Percentiles rank a stretch among this genome's conserved stretches.
phyloP scores from a whole-genome alignment of 1,140 invertebrate species.

The Caenorhabditis briggsae region DNA sequence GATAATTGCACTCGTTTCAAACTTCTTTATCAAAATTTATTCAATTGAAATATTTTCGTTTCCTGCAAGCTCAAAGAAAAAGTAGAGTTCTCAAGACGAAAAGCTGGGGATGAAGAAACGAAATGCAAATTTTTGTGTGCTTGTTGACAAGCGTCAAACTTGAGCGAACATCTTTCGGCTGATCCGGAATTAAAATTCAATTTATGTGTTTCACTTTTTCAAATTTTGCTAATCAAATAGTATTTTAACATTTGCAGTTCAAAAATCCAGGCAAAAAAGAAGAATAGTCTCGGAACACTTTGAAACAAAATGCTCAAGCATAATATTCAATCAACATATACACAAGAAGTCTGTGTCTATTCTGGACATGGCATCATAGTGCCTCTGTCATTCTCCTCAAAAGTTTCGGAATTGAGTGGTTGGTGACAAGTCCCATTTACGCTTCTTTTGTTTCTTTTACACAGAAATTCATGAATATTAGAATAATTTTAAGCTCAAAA shows the following conservation, averaged over 20 bases:
- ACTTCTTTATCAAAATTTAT: neutral
- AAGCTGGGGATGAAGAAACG: neutral
- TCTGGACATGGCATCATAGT: slow-evolving; percentile 52
- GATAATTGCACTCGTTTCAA: neutral
- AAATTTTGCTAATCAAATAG: neutral
- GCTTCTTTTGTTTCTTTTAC: slow-evolving; percentile 11
- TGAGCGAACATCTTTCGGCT: slow-evolving; percentile 16
- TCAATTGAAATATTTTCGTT: neutral
- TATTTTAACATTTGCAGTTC: too few species aligned
- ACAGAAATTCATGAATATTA: neutral
- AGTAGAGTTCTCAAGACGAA: neutral
- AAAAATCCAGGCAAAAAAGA: too few species aligned
- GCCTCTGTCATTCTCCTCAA: slow-evolving; percentile 25
- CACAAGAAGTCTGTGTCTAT: neutral
- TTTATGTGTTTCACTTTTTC: neutral
- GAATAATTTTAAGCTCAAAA: too few species aligned
- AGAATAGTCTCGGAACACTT: neutral
- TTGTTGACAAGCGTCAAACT: slow-evolving; percentile 25
- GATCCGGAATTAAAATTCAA: slow-evolving; percentile 44
- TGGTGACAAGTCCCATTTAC: slow-evolving; percentile 28
- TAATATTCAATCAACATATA: slow-evolving; percentile 27
- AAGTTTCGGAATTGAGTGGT: slow-evolving; percentile 34
- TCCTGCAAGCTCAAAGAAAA: neutral
- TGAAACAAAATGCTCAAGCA: neutral
- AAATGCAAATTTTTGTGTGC: slow-evolving; percentile 51